phyloP scores from a whole-genome alignment of 2,797 vertebrate genomes.

The Saxicola maurus region DNA sequence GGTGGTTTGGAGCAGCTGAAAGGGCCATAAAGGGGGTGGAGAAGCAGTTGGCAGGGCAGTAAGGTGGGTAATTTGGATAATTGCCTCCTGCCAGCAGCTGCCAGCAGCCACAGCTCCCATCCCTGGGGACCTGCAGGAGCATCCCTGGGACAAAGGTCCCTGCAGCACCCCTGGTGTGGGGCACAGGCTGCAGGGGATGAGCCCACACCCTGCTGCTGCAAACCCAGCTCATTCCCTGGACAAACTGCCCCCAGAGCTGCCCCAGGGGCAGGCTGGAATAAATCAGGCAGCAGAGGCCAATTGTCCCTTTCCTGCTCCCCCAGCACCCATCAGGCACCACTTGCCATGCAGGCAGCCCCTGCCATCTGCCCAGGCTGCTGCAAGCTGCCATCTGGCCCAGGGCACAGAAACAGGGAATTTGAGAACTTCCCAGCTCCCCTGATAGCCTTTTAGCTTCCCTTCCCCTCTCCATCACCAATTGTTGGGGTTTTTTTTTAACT shows the following conservation, averaged over 20 bases:
- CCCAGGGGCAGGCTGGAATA: not conserved
- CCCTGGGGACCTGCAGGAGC: not conserved
- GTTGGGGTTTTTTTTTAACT: not conserved
- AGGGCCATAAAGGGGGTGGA: not conserved
- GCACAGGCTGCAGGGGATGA: not conserved
- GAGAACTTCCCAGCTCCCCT: not conserved
- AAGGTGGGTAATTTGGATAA: not conserved
- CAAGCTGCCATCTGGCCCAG: conserved; percentile 47
- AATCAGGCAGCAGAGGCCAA: conserved; percentile 20
- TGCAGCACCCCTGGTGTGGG: accelerated
- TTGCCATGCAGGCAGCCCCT: not conserved
- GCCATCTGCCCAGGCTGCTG: conserved; percentile 39
- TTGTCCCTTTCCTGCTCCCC: not conserved
- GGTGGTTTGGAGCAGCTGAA: not conserved
- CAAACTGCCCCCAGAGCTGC: not conserved
- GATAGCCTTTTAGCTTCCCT: not conserved
- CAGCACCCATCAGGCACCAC: not conserved
- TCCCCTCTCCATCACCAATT: not conserved
- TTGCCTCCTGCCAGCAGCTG: not conserved
- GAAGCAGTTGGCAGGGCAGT: not conserved
- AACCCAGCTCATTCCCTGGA: not conserved
- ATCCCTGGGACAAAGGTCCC: not conserved
- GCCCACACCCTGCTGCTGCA: accelerated
- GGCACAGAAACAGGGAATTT: not conserved
- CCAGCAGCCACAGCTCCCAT: not conserved